Evolutionary conservation across 2,888 invertebrate genomes (phyloP), one percentile per base, ranked within the genome.

Genomic region (Lepidochitona cinerea): DNA sequence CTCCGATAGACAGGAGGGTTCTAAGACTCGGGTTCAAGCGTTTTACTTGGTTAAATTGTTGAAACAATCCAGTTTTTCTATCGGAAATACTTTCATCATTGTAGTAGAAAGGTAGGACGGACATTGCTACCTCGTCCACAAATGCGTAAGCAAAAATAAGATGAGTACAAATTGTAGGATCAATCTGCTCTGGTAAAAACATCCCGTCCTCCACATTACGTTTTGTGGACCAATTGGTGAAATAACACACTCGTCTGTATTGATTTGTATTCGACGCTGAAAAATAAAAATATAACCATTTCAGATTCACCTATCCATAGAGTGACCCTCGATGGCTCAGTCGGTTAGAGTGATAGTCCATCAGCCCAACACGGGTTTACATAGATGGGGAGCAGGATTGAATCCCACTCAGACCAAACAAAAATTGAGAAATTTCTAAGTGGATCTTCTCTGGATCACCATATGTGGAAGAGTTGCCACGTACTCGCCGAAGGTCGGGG

Each of bases 111-210:
- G 66, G 66, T 33, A 66, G 36, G 14, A 66, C 4, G 14, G 96
- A 96, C 73, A 97, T 92, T 87, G 96, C 96, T 78, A 97, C 96
- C 88, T 97, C 97, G 92, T 98, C 97, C 91, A 98, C 92, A 97
- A 97, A 97, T 0, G 97, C 98, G 91, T 98, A 98, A 18, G 98
- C 96, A 91, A 96, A 98, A 86, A 98, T 96, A 83, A 98, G 92
- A 92, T 98, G 98, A 0, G 98, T 98, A 91, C 98, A 98, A 49
- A 98, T 93, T 89, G 97, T 96, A 0, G 97, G 95, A 74, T 96
- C 95, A 83, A 98, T 97, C 89, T 98, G 96, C 91, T 97, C 97
- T 12, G 70, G 33, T 33, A 35, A 35, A 36, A 72, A 71, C 32
- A 41, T 26, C 36, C 71, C 59, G 37, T 18, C 35, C 1, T 18